Evolutionary conservation across 2,113 vertebrate species (phyloP).

Genomic region (Channa maculata): DNA sequence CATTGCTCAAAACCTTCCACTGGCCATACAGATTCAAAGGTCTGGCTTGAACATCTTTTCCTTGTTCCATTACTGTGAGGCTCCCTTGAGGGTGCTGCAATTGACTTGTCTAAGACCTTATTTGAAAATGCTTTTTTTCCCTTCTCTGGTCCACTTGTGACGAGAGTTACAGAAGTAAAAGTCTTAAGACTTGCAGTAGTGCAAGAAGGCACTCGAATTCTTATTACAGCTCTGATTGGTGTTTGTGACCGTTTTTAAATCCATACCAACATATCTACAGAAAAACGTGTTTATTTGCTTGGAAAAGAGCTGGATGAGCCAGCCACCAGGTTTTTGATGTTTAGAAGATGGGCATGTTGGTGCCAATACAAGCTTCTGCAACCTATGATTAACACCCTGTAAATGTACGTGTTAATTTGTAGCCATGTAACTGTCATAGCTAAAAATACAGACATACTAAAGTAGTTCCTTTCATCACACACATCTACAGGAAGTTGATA

Average conservation of each 20-base stretch:
- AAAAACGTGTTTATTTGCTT: no score
- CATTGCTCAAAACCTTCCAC: conserved; percentile 45
- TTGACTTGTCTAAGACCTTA: conserved; percentile 25
- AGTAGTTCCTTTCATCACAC: not conserved
- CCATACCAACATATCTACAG: not conserved
- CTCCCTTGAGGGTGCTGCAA: conserved; percentile 12
- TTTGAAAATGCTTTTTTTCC: conserved; percentile 32
- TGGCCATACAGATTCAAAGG: conserved; percentile 2
- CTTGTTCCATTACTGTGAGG: conserved; percentile 8
- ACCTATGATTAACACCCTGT: no score
- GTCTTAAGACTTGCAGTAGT: not conserved
- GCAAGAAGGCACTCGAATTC: not conserved
- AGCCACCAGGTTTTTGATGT: no score
- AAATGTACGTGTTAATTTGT: no score
- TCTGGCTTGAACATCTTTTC: conserved; percentile 18
- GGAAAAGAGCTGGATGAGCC: no score
- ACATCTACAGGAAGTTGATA: not conserved
- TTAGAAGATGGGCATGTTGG: no score
- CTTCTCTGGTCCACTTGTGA: not conserved
- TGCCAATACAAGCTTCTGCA: no score
- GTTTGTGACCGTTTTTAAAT: not conserved
- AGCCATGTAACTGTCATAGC: not conserved
- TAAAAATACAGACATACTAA: no score
- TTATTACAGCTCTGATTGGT: not conserved
- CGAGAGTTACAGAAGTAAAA: no score